phyloP scores from a whole-genome alignment of 2,113 vertebrate species.

The Callocephalon fimbriatum region DNA sequence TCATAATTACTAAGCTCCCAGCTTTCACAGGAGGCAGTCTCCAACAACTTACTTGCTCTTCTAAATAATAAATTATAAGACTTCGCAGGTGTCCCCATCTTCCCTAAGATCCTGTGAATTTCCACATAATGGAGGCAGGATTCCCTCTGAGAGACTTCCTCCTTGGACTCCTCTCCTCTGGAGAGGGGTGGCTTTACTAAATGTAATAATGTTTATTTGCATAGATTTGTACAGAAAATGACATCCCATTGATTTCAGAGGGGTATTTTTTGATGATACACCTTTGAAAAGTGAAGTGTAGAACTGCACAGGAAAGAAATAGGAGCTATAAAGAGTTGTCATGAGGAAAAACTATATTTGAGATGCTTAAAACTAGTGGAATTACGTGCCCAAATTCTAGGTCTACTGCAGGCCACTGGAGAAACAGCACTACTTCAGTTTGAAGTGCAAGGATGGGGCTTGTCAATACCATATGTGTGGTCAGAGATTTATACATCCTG shows the following conservation, averaged over 20 bases:
- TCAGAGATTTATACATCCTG: not conserved
- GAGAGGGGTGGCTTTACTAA: accelerated
- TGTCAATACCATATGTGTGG: not conserved
- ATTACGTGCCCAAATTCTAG: not conserved
- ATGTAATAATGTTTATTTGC: not conserved
- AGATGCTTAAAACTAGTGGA: not conserved
- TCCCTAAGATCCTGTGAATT: not conserved
- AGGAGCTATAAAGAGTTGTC: not conserved
- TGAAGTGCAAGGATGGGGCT: not conserved
- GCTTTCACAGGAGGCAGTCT: not conserved
- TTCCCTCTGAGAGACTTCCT: not conserved
- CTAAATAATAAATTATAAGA: not conserved
- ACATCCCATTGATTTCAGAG: not conserved
- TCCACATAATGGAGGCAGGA: not conserved
- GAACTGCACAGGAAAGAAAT: not conserved
- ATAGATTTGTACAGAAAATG: not conserved
- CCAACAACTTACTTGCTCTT: not conserved
- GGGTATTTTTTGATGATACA: not conserved
- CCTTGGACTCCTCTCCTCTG: not conserved
- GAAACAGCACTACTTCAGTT: not conserved
- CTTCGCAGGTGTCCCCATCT: not conserved
- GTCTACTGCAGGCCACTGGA: not conserved
- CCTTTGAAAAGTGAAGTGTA: not conserved
- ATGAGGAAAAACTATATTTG: not conserved
- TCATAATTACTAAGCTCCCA: not conserved